Conservation (phyloP, 2,888 invertebrate species). For the Trissolcus japonicus region DNA sequence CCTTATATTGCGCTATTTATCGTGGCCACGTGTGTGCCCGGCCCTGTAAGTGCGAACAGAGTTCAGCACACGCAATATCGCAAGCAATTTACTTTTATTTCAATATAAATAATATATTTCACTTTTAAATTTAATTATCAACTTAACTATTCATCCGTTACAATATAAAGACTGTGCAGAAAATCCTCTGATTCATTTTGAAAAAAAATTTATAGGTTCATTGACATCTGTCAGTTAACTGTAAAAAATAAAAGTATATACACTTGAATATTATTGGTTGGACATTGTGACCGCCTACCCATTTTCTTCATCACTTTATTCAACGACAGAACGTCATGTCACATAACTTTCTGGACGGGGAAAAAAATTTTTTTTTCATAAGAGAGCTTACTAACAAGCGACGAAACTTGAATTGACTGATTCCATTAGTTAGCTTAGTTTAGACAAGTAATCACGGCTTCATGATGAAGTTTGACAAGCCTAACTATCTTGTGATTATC, state of each 20-base stretch:
- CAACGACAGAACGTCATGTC: neutral
- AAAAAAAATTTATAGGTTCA: neutral
- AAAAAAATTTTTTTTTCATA: slow-evolving; percentile 7
- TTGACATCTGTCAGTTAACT: no score
- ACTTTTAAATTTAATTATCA: neutral
- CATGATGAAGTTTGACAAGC: slow-evolving; percentile 47
- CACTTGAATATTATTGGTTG: no score
- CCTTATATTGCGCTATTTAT: slow-evolving; percentile 24
- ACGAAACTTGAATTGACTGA: slow-evolving; percentile 35
- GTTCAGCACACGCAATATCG: slow-evolving; percentile 1
- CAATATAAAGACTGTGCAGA: no score
- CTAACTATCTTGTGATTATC: slow-evolving; percentile 49
- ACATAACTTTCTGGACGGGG: neutral
- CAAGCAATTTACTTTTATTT: neutral
- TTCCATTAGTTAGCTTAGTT: slow-evolving; percentile 32
- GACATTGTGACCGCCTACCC: neutral
- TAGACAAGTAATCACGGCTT: slow-evolving; percentile 32
- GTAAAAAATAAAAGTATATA: no score
- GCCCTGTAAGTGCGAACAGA: neutral
- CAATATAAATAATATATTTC: neutral
- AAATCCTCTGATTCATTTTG: neutral
- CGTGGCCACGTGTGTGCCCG: slow-evolving; percentile 16
- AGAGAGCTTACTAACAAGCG: slow-evolving; percentile 15
- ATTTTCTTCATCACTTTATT: neutral
- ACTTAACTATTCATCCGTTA: no score